Evolutionary conservation across 2,888 invertebrate genomes (phyloP).

Genomic region (Aporophyla nigra): DNA sequence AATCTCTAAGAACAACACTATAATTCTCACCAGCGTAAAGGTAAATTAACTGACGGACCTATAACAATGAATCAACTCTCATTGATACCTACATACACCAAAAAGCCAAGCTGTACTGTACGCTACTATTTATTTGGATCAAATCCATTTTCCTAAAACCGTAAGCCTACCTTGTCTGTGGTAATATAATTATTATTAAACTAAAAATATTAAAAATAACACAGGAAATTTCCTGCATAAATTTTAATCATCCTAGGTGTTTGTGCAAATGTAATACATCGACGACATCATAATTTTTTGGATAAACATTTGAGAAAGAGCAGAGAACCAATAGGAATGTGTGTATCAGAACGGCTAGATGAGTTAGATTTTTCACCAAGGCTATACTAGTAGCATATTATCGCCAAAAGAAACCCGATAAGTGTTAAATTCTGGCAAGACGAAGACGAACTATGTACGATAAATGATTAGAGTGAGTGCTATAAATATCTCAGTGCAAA

Average conservation of each 20-base stretch:
- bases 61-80: constrained; percentile 25
- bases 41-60: constrained; percentile 6
- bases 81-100: constrained; percentile 20
- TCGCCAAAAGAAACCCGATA: constrained; percentile 13
- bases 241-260: constrained; percentile 7
- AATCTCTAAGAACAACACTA: constrained; percentile 1
- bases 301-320: constrained; percentile 38
- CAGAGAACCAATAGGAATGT: constrained; percentile 17
- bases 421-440: constrained; percentile 33
- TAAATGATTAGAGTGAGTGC: constrained; percentile 44
- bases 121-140: not conserved
- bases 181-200: constrained; percentile 8
- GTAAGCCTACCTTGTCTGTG: not conserved
- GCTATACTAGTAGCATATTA: constrained; percentile 3
- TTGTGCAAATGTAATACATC: constrained; percentile 15
- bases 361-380: constrained; percentile 10
- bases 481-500: constrained; percentile 45
- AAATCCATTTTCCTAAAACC: constrained; percentile 20
- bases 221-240: constrained; percentile 30
- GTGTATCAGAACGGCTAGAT: constrained; percentile 2
- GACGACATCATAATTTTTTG: constrained; percentile 34
- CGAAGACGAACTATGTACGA: constrained; percentile 29
- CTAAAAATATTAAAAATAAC: not conserved
- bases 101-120: not conserved
- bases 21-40: constrained; percentile 7